Conservation (phyloP, 64 coral and sea anemone species). For the Dendrophyllia cribrosa region DNA sequence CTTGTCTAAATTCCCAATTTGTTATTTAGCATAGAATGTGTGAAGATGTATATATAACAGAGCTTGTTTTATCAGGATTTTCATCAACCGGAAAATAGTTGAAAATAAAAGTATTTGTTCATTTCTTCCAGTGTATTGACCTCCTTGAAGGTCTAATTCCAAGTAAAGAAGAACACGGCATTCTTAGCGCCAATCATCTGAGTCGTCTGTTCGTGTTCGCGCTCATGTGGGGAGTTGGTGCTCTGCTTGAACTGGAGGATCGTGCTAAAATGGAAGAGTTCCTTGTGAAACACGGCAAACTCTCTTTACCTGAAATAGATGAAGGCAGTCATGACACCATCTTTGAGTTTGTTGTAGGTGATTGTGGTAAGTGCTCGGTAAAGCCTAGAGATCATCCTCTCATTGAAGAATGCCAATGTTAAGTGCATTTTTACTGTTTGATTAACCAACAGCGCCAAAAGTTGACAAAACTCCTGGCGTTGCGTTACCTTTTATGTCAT, state of each 20-base stretch:
- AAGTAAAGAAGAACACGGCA: slow-evolving; percentile 82
- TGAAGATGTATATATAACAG: too few relatives aligned
- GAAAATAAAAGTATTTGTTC: too few relatives aligned
- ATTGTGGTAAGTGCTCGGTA: slow-evolving; percentile 50
- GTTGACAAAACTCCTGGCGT: too few relatives aligned
- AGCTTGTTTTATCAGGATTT: too few relatives aligned
- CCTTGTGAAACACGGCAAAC: slow-evolving; percentile 69
- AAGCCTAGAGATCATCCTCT: neutral
- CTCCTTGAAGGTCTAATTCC: slow-evolving; percentile 90
- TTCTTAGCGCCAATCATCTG: slow-evolving; percentile 63
- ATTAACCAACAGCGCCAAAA: too few relatives aligned
- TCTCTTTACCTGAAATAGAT: slow-evolving; percentile 67
- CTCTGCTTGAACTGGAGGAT: slow-evolving; percentile 87
- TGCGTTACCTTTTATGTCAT: too few relatives aligned
- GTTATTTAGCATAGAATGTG: too few relatives aligned
- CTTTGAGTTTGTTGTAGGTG: slow-evolving; percentile 91
- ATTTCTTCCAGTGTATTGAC: slow-evolving; percentile 77
- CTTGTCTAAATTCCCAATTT: too few relatives aligned
- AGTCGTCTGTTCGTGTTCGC: slow-evolving; percentile 86
- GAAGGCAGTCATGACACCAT: slow-evolving; percentile 82
- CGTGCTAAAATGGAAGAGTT: slow-evolving; percentile 93
- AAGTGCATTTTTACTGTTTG: too few relatives aligned
- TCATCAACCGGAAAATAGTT: too few relatives aligned
- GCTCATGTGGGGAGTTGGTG: slow-evolving; percentile 95
- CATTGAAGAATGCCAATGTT: too few relatives aligned